Evolutionary conservation across 64 coral and sea anemone species (phyloP).

Genomic region (Astreopora myriophthalma): DNA sequence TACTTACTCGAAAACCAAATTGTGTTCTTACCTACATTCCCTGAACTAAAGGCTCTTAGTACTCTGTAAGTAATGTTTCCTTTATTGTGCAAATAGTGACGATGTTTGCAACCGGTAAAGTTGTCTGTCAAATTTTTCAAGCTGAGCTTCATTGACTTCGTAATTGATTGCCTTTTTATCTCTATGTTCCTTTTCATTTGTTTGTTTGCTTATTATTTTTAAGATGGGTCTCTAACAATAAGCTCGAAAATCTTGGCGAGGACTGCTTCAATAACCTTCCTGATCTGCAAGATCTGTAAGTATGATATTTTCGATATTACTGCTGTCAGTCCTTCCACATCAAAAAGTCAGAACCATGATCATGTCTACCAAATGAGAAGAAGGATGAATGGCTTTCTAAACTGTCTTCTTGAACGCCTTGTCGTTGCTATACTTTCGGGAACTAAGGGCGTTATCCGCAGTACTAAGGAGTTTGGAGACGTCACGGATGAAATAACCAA

Average conservation of each 20-base stretch:
- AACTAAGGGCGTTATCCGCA: too few relatives aligned
- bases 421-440: too few relatives aligned
- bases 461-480: too few relatives aligned
- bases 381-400: too few relatives aligned
- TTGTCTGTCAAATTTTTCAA: background rate
- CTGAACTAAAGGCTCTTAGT: background rate
- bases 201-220: background rate
- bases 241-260: constrained; percentile 86
- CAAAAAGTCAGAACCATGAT: too few relatives aligned
- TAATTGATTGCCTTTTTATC: too few relatives aligned
- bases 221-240: constrained; percentile 63
- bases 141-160: too few relatives aligned
- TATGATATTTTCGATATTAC: background rate
- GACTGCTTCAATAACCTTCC: constrained; percentile 68
- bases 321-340: too few relatives aligned
- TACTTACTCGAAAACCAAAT: constrained; percentile 44
- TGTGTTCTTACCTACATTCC: constrained; percentile 61
- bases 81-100: background rate
- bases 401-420: too few relatives aligned
- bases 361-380: too few relatives aligned
- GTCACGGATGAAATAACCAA: too few relatives aligned
- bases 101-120: too few relatives aligned
- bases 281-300: constrained; percentile 70
- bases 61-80: constrained; percentile 26
- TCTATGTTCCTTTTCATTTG: background rate